phyloP scores from a whole-genome alignment of 2,797 vertebrate species.

The Cuculus canorus region DNA sequence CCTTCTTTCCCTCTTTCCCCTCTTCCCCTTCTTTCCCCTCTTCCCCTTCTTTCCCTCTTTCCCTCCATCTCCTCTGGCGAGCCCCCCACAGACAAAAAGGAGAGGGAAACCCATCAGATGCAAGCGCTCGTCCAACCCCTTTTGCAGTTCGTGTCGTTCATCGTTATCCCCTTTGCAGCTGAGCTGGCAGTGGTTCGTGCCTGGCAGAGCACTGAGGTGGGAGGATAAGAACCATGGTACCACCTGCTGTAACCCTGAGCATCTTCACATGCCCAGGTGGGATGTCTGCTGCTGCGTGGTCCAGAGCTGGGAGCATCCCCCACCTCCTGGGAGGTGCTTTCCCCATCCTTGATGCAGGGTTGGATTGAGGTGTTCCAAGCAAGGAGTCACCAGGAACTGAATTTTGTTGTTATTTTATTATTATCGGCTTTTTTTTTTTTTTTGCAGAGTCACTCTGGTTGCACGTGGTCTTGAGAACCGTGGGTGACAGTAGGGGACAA shows the following conservation, averaged over 20 bases:
- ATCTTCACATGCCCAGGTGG: not conserved
- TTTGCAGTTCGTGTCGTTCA: accelerated
- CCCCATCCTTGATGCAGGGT: accelerated
- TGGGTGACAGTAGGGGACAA: not conserved
- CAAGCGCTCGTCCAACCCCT: too few relatives aligned
- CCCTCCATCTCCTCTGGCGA: not conserved
- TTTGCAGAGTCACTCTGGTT: slow-evolving; percentile 20
- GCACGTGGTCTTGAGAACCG: not conserved
- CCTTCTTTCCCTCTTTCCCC: too few relatives aligned
- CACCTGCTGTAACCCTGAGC: not conserved
- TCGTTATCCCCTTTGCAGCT: not conserved
- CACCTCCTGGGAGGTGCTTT: not conserved
- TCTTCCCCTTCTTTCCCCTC: too few relatives aligned
- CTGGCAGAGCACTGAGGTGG: not conserved
- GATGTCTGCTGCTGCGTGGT: accelerated
- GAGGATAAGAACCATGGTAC: not conserved
- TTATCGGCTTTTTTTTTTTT: not conserved
- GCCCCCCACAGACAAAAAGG: not conserved
- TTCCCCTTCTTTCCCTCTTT: too few relatives aligned
- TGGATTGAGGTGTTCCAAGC: not conserved
- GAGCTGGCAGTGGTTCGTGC: not conserved
- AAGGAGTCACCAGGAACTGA: accelerated
- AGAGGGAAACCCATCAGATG: not conserved
- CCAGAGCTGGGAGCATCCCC: not conserved
- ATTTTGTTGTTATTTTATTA: not conserved